Evolutionary conservation across 2,797 vertebrate species (phyloP), one percentile per base, ranked within the genome.

Genomic region (Macropus fuliginosus): DNA sequence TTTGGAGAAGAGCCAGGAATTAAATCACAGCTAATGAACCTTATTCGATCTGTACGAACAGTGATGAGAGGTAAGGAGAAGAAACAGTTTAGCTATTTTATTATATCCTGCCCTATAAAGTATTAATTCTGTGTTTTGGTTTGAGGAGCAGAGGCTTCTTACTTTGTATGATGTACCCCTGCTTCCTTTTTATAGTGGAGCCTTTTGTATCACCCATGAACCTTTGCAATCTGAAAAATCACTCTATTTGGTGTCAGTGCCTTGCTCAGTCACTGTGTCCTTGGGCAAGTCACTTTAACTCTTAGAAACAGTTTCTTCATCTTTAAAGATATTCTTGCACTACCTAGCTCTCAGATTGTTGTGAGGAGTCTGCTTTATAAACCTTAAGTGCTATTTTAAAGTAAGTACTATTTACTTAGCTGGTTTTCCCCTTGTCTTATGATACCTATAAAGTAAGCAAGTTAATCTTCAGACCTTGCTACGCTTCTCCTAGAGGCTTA

Each of bases 1-100:
- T 99, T 99, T 92, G 99, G 99, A 98, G 99, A 99, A 95, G 99
- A 99, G 95, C 99, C 99, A 55, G 99, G 99, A 97, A 98, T 99
- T 98, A 99, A 99, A 98, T 99, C 99, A 34, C 99, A 99, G 97
- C 97, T 99, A 74, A 99, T 99, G 93, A 99, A 99, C 93, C 99
- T 99, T 31, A 99, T 99, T 98, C 99, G 99, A 96, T 99, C 99
- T 0, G 98, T 99, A 96, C 98, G 99, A 97, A 99, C 99, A 0
- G 99, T 99, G 94, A 99, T 99, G 99, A 99, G 99, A 99, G 99
- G 99, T 99, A 98, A 98, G 97, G n/a, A 91, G 54, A 66, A 16
- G 0, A 93, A 31, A 55, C 5, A 50, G 4, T 46, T 91, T 21
- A n/a, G 52, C 21, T 28, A 1, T 34, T 5, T 55, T 8, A 0